Percentiles rank a stretch among this genome's conserved stretches.
phyloP scores from a whole-genome alignment of 2,797 vertebrate genomes.

The Typhlichthys eigenmanni region DNA sequence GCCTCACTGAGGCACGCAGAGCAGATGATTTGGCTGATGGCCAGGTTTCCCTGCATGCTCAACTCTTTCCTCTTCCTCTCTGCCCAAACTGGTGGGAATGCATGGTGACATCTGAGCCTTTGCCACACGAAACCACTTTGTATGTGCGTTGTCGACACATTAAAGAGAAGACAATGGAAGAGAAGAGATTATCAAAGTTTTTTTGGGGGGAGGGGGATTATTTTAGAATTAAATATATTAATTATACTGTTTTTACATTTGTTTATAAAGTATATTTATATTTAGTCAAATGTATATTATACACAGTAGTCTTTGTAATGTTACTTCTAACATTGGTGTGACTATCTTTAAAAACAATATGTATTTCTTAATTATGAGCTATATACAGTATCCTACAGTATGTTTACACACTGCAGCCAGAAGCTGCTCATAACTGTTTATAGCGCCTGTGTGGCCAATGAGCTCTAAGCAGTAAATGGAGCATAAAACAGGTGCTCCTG shows the following conservation, averaged over 20 bases:
- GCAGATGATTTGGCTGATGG: neutral
- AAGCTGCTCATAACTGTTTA: too few species aligned
- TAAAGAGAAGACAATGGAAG: neutral
- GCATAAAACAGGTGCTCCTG: neutral
- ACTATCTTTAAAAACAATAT: too few species aligned
- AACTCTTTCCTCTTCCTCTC: neutral
- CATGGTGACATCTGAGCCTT: neutral
- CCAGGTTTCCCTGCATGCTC: neutral
- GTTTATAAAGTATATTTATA: too few species aligned
- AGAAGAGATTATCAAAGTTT: neutral
- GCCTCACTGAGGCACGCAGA: too few species aligned
- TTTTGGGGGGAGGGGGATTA: too few species aligned
- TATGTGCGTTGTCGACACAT: neutral
- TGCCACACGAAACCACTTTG: neutral
- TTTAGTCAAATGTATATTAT: too few species aligned
- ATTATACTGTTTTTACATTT: too few species aligned
- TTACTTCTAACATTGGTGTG: too few species aligned
- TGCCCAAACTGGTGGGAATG: neutral
- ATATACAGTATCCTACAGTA: too few species aligned
- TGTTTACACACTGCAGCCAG: neutral
- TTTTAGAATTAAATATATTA: too few species aligned
- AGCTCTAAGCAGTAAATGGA: neutral
- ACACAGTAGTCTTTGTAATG: too few species aligned
- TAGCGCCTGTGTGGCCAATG: neutral
- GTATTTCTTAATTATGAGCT: too few species aligned